Base-by-base conservation (phyloP, 2,888 invertebrate species). In the Microdon myrmicae region DNA sequence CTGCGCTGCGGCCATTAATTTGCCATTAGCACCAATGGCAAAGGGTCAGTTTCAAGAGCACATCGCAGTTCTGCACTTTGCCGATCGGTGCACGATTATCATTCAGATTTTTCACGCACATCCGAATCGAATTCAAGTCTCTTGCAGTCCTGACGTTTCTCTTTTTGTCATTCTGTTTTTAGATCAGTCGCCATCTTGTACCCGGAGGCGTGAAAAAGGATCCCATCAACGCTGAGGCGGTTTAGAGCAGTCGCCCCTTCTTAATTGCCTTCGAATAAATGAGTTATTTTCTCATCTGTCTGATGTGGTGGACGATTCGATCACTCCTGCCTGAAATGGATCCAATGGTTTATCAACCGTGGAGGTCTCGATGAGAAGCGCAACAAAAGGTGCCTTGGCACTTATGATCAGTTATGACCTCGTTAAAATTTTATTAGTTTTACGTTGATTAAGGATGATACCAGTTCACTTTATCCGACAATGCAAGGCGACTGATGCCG, bases 121-220 rank as follows among this genome's bases (percentile, higher is more conserved):
- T 35, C 47, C 56, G 56, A 45, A 47, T 35, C 64, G 51, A 64
- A 64, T 64, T 34, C 37, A 19, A 41, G 47, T 37, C 56, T 56
- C 32, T 28, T 35, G 26, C 43, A 35, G 10, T 17, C 17, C 25
- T 34, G 23, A 14, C 53, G 44, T 17, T 37, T 22, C 34, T 17
- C 28, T 22, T 31, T 19, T n/a, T 26, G 14, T 5, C 8, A 12
- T n/a, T 38, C 7, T 3, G 26, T 14, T n/a, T 29, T 35, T 17
- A 17, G 20, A 38, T 47, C 17, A 25, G 23, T 10, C 13, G 17
- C 4, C 5, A n/a, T 13, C 26, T 9, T 19, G 3, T n/a, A 25
- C n/a, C 38, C 64, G 38, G 51, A 64, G 64, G 64, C 64, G 64
- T 64, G 64, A 58, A 64, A 64, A 64, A 64, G 64, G 64, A 64